These are phyloP conservation scores for Nilaparvata lugens DNA, from an alignment of 1,140 invertebrate genomes.

Conservation along the genomic window DNA sequence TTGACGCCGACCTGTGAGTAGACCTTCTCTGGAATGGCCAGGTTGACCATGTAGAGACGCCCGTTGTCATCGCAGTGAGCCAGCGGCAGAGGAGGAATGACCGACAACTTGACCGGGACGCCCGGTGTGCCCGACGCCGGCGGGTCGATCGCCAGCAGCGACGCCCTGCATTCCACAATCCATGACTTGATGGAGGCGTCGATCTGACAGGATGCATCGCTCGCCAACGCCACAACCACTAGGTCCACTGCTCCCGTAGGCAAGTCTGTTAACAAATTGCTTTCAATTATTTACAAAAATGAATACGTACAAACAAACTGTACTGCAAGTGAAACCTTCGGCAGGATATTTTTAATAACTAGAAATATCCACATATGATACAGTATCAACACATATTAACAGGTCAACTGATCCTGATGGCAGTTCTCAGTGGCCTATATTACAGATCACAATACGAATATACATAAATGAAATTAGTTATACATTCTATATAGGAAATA, in stretches of 20 bases:
- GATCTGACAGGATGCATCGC: conserved; percentile 32
- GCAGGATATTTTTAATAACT: too few relatives aligned
- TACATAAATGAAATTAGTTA: too few relatives aligned
- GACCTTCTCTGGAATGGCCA: conserved; percentile 59
- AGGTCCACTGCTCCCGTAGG: conserved; percentile 51
- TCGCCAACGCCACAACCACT: conserved; percentile 55
- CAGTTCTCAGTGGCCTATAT: too few relatives aligned
- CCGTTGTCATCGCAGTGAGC: conserved; percentile 59
- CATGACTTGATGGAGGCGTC: conserved; percentile 43
- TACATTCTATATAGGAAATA: too few relatives aligned
- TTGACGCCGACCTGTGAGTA: conserved; percentile 57
- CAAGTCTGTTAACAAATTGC: conserved; percentile 39
- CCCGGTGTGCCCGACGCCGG: conserved; percentile 55
- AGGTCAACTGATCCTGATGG: too few relatives aligned
- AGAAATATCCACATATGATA: too few relatives aligned
- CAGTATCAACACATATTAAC: too few relatives aligned
- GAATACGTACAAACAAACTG: too few relatives aligned
- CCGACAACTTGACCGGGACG: conserved; percentile 60
- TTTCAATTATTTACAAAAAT: background rate
- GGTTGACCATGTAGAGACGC: conserved; percentile 77
- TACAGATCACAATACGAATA: too few relatives aligned
- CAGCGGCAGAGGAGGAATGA: conserved; percentile 65
- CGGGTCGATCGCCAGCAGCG: conserved; percentile 72
- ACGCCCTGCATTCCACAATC: conserved; percentile 62
- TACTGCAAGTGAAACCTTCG: too few relatives aligned